Percentiles rank a stretch among this genome's conserved stretches.
Conservation (phyloP, 2,888 invertebrate genomes). For the Andrena marginata region DNA sequence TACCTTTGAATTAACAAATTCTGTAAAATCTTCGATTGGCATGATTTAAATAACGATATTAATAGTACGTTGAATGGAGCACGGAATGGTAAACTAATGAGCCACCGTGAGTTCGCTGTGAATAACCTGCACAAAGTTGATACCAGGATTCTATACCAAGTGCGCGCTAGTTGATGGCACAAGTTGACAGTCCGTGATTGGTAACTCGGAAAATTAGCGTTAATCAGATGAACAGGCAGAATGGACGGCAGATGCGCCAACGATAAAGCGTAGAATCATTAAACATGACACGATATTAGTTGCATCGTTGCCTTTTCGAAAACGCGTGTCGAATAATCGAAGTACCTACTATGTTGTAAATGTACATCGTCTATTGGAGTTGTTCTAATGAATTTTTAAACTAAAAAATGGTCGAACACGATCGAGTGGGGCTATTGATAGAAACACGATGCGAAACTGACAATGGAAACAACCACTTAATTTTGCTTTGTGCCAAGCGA, state of each 20-base stretch:
- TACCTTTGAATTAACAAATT: too few relatives aligned
- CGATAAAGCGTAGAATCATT: constrained; percentile 28
- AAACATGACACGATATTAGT: constrained; percentile 13
- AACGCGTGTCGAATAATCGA: constrained; percentile 15
- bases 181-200: not conserved
- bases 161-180: too few relatives aligned
- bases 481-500: not conserved
- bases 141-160: not conserved
- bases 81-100: not conserved
- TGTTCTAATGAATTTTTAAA: constrained; percentile 33
- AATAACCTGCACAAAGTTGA: not conserved
- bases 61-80: not conserved
- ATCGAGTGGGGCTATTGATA: not conserved
- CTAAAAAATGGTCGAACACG: constrained; percentile 25
- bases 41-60: not conserved
- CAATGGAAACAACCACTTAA: not conserved
- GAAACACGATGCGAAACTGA: constrained; percentile 9
- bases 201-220: constrained; percentile 10
- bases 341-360: not conserved
- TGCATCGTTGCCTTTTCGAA: constrained; percentile 1
- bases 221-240: not conserved
- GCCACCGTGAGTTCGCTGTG: not conserved
- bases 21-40: too few relatives aligned
- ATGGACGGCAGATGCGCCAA: not conserved
- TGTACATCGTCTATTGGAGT: not conserved